A percentile compares a stretch with the other conserved stretches of the same genome.
Conservation (phyloP, 1,140 invertebrate genomes). For the Asobara japonica region DNA sequence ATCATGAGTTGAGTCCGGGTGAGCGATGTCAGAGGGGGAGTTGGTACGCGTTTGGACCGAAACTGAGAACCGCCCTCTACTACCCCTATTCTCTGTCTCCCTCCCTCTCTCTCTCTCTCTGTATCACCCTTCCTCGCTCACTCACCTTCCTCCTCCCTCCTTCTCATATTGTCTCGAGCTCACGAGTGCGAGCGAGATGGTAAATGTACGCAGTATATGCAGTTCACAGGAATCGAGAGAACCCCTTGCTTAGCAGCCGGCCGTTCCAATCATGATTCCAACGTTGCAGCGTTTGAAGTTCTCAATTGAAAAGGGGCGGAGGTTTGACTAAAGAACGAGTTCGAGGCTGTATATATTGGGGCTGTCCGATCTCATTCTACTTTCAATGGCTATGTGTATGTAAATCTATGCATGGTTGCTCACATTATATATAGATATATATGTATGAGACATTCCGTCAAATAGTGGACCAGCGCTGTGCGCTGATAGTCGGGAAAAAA, state of each 20-base stretch:
- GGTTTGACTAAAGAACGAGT: conserved; percentile 67
- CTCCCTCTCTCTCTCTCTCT: neutral
- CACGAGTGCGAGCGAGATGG: neutral
- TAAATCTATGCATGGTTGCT: neutral
- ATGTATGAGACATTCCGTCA: neutral
- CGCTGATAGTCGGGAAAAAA: too few species aligned
- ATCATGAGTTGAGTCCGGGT: conserved; percentile 62
- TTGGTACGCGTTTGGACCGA: conserved; percentile 30
- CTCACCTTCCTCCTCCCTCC: neutral
- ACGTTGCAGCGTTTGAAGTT: conserved; percentile 66
- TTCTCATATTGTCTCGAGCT: neutral
- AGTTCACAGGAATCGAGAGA: conserved; percentile 45
- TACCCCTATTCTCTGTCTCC: conserved; percentile 40
- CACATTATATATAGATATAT: neutral
- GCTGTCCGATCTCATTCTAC: conserved; percentile 6
- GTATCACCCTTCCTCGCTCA: conserved; percentile 45
- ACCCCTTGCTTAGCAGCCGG: conserved; percentile 64
- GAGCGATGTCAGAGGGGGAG: conserved; percentile 47
- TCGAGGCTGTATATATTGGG: conserved; percentile 4
- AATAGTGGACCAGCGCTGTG: too few species aligned
- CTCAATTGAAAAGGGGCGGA: conserved; percentile 68
- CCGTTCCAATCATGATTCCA: conserved; percentile 68
- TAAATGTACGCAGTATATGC: conserved; percentile 16
- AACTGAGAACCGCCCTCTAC: conserved; percentile 55
- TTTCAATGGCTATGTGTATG: neutral